Conservation (phyloP, 2,113 vertebrate species). For the Oreochromis aureus region DNA sequence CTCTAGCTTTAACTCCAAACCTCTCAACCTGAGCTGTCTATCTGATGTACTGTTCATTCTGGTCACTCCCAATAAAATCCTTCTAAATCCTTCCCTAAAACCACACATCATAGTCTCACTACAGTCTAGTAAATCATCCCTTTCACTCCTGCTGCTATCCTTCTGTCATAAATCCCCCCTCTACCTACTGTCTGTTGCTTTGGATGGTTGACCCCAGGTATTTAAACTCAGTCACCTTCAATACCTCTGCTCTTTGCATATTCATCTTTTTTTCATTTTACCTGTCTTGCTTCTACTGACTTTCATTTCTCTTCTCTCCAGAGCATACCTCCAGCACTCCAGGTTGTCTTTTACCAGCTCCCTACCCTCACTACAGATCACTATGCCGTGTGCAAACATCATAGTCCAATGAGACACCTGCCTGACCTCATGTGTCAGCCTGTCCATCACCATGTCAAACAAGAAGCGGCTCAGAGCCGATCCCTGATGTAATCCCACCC, state of each 20-base stretch:
- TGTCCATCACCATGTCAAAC: neutral
- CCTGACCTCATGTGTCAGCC: neutral
- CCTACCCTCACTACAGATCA: neutral
- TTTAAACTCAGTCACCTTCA: neutral
- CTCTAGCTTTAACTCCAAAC: neutral
- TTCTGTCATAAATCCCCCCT: neutral
- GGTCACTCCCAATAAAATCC: neutral
- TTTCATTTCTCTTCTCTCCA: neutral
- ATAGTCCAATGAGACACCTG: neutral
- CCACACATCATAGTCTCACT: neutral
- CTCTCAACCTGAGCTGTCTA: neutral
- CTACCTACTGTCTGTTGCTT: neutral
- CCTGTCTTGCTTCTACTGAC: neutral
- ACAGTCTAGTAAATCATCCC: neutral
- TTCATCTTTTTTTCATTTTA: neutral
- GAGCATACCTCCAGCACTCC: neutral
- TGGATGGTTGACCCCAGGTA: neutral
- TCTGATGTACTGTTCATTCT: neutral
- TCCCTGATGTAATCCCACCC: neutral
- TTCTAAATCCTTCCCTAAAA: neutral
- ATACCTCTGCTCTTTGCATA: neutral
- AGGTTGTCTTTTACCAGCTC: neutral
- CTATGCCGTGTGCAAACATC: neutral
- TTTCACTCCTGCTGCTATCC: neutral
- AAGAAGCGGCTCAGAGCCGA: neutral